A percentile compares a stretch with the other conserved stretches of the same genome.
Conservation (phyloP, 2,888 invertebrate species). For the Harmothoe impar region DNA sequence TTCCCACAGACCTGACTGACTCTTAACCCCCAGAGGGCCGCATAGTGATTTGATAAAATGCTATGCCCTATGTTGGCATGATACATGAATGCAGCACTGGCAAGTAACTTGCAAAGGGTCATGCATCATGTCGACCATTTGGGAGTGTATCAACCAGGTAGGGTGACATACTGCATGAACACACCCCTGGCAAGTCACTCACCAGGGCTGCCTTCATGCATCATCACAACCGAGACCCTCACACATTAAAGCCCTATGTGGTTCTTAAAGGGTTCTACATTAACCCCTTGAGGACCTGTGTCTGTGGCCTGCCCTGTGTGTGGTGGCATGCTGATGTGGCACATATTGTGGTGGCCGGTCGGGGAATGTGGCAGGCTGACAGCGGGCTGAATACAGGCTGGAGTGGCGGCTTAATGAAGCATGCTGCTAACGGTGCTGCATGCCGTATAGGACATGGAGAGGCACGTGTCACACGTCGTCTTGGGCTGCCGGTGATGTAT, state of each 20-base stretch:
- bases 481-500: neutral
- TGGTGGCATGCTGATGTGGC: neutral
- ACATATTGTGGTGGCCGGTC: neutral
- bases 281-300: neutral
- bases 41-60: no score
- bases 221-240: neutral
- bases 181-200: no score
- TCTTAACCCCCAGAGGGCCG: no score
- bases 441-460: neutral
- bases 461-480: slow-evolving; percentile 19
- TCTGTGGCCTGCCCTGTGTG: neutral
- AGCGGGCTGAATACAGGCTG: neutral
- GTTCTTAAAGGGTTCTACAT: no score
- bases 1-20: neutral
- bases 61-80: no score
- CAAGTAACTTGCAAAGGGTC: no score
- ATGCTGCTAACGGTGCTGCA: neutral
- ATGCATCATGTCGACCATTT: no score
- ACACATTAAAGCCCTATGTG: neutral
- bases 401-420: neutral
- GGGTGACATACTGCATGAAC: no score
- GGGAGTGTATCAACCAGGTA: no score
- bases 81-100: no score
- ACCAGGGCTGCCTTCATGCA: no score
- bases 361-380: slow-evolving; percentile 7